These are phyloP conservation scores for Melieria crassipennis DNA, from an alignment of 2,888 invertebrate genomes.

Conservation along the genomic window DNA sequence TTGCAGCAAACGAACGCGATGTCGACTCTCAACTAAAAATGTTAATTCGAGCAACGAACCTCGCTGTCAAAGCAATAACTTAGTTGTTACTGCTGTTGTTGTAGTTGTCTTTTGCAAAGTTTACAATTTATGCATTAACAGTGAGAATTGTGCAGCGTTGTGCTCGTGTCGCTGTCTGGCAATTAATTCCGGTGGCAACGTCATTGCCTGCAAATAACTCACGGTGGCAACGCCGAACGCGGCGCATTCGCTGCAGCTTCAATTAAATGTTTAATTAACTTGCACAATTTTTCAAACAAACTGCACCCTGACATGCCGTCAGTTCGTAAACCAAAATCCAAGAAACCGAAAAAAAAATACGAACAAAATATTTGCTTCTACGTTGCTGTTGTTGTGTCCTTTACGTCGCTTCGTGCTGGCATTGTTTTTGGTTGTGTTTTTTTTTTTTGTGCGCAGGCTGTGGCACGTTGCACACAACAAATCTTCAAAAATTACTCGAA, in stretches of 20 bases:
- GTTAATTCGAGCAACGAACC: too few relatives aligned
- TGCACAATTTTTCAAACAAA: slow-evolving; percentile 20
- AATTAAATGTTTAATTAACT: slow-evolving; percentile 32
- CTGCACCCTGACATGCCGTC: too few relatives aligned
- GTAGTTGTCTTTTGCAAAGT: too few relatives aligned
- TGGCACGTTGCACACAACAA: slow-evolving; percentile 22
- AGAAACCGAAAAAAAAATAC: neutral
- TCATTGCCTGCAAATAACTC: neutral
- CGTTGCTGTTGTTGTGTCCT: neutral
- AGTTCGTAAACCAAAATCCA: too few relatives aligned
- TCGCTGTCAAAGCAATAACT: too few relatives aligned
- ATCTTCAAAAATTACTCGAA: slow-evolving; percentile 53
- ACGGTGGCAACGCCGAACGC: neutral
- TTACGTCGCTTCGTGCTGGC: neutral
- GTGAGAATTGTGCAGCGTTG: too few relatives aligned
- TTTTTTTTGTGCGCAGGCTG: slow-evolving; percentile 4
- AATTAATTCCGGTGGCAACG: neutral
- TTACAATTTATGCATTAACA: too few relatives aligned
- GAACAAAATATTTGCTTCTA: neutral
- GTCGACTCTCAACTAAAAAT: too few relatives aligned
- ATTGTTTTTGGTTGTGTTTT: slow-evolving; percentile 7
- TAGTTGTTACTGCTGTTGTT: too few relatives aligned
- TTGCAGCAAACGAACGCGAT: too few relatives aligned
- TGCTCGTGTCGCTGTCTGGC: too few relatives aligned
- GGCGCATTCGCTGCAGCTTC: slow-evolving; percentile 8